Percentiles rank a stretch among this genome's conserved stretches.
Evolutionary conservation across 1,140 invertebrate species (phyloP).

Genomic region (Arctopsyche grandis): DNA sequence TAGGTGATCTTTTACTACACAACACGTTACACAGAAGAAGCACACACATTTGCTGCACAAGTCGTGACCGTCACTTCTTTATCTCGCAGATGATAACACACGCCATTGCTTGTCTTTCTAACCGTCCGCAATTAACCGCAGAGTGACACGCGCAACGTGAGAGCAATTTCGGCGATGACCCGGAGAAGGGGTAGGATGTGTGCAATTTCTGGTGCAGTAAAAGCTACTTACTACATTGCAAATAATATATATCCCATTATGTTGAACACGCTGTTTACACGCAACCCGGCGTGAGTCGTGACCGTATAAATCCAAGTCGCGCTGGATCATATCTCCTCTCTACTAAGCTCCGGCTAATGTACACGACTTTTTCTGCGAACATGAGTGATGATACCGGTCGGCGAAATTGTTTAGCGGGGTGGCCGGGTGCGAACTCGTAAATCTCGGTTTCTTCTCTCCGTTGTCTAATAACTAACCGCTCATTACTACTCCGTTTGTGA

Average conservation of each 20-base stretch:
- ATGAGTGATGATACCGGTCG: conserved; percentile 16
- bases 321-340: conserved; percentile 20
- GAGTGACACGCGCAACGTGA: background rate
- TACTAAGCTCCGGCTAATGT: background rate
- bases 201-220: background rate
- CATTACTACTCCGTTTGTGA: conserved; percentile 18
- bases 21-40: conserved; percentile 1
- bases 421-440: conserved; percentile 13
- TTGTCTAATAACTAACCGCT: conserved; percentile 18
- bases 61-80: conserved; percentile 7
- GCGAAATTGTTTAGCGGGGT: background rate
- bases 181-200: background rate
- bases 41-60: background rate
- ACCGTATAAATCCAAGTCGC: conserved; percentile 43
- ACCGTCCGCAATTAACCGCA: conserved; percentile 6
- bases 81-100: background rate
- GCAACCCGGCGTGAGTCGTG: conserved; percentile 36
- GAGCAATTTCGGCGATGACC: background rate
- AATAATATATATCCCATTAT: conserved; percentile 30
- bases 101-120: too few species aligned
- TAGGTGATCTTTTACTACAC: conserved; percentile 26
- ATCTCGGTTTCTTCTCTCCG: background rate
- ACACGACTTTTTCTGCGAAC: background rate
- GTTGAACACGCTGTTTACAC: conserved; percentile 29
- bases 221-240: conserved; percentile 5